phyloP scores from a whole-genome alignment of 2,888 invertebrate genomes.

The Metallyticus violacea region DNA sequence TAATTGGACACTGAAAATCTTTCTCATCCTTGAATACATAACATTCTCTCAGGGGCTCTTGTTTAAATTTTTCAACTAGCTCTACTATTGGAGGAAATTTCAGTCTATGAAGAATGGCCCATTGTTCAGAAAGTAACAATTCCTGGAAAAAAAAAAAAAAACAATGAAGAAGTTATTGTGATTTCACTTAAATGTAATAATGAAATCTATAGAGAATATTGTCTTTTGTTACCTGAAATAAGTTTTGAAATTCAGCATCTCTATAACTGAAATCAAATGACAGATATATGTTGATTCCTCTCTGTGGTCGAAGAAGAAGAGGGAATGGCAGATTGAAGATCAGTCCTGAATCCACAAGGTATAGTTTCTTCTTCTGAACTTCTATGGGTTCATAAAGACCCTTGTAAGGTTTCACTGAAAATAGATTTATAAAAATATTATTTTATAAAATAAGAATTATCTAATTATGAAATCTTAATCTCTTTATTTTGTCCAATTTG shows the following conservation, averaged over 20 bases:
- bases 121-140: constrained; percentile 46
- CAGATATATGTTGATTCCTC: constrained; percentile 47
- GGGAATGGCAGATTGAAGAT: constrained; percentile 51
- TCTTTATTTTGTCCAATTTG: too few species aligned
- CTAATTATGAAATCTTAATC: too few species aligned
- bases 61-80: constrained; percentile 40
- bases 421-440: too few species aligned
- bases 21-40: constrained; percentile 47
- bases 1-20: constrained; percentile 45
- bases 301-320: constrained; percentile 46
- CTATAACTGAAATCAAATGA: constrained; percentile 49
- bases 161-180: neutral
- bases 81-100: constrained; percentile 48
- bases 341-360: constrained; percentile 49
- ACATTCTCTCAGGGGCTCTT: constrained; percentile 46
- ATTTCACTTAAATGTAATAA: neutral
- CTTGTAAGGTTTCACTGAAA: constrained; percentile 43
- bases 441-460: too few species aligned
- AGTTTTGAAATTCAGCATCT: constrained; percentile 43
- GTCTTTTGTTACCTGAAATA: constrained; percentile 43
- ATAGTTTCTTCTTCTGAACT: constrained; percentile 45
- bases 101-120: constrained; percentile 47
- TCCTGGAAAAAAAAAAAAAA: constrained; percentile 39
- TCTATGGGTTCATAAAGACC: constrained; percentile 46
- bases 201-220: neutral